These are phyloP conservation scores for Drosophila picticornis DNA, from an alignment of 2,888 invertebrate genomes.

Conservation along the genomic window DNA sequence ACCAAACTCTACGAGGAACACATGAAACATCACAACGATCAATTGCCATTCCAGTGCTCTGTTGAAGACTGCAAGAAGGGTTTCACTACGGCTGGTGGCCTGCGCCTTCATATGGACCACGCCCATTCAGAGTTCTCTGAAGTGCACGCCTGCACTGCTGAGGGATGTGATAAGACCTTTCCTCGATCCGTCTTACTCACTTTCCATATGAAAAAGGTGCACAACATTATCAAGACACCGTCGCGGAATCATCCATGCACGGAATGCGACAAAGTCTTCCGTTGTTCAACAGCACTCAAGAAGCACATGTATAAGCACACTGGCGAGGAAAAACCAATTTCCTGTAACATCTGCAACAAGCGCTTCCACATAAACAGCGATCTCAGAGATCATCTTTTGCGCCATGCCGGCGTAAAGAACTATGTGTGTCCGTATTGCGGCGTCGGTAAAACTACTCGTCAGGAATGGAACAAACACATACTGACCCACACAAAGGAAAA, in stretches of 20 bases:
- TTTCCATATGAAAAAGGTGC: slow-evolving; percentile 78
- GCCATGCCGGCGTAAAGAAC: slow-evolving; percentile 84
- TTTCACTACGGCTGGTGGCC: slow-evolving; percentile 77
- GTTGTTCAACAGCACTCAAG: slow-evolving; percentile 82
- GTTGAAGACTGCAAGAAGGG: slow-evolving; percentile 79
- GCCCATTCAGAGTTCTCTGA: slow-evolving; percentile 79
- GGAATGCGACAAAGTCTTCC: slow-evolving; percentile 82
- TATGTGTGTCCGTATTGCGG: slow-evolving; percentile 84
- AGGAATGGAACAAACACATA: slow-evolving; percentile 83
- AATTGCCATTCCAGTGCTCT: slow-evolving; percentile 79
- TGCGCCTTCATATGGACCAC: slow-evolving; percentile 78
- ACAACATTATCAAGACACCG: slow-evolving; percentile 70
- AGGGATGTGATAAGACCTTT: slow-evolving; percentile 79
- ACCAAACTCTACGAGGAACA: slow-evolving; percentile 77
- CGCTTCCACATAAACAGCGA: slow-evolving; percentile 83
- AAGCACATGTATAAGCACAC: slow-evolving; percentile 84
- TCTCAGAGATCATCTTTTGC: slow-evolving; percentile 82
- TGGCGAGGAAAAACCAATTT: slow-evolving; percentile 82
- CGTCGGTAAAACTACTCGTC: slow-evolving; percentile 82
- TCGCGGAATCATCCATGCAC: slow-evolving; percentile 74
- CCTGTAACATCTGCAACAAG: slow-evolving; percentile 81
- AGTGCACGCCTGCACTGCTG: slow-evolving; percentile 73
- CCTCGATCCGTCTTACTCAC: slow-evolving; percentile 75
- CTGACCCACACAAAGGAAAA: slow-evolving; percentile 83
- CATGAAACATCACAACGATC: slow-evolving; percentile 82